phyloP scores from a whole-genome alignment of 2,113 vertebrate species.

The Pongo abelii region DNA sequence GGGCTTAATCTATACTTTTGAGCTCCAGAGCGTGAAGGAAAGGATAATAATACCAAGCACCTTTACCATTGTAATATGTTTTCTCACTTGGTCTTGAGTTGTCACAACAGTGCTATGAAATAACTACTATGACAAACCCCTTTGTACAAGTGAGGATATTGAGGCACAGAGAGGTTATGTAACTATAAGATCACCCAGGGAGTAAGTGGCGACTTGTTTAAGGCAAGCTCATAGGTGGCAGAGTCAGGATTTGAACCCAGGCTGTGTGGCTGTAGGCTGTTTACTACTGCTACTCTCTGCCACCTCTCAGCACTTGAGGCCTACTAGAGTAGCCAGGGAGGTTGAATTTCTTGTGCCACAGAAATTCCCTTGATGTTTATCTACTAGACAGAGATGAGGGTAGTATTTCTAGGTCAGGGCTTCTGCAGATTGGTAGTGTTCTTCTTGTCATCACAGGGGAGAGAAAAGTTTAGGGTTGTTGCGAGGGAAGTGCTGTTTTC shows the following conservation, averaged over 20 bases:
- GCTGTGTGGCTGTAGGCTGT: background rate
- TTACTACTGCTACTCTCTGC: background rate
- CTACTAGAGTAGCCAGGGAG: background rate
- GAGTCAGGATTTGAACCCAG: background rate
- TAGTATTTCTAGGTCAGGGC: background rate
- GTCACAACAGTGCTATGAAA: background rate
- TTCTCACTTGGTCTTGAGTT: background rate
- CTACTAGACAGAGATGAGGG: background rate
- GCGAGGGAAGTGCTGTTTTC: background rate
- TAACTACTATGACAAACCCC: background rate
- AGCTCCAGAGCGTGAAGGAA: background rate
- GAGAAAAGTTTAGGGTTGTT: background rate
- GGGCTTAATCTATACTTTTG: background rate
- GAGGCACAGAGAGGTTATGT: background rate
- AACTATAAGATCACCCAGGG: background rate
- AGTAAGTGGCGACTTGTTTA: background rate
- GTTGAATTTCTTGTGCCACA: background rate
- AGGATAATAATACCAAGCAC: background rate
- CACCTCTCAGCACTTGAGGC: background rate
- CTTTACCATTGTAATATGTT: background rate
- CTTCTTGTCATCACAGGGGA: background rate
- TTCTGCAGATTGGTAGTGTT: background rate
- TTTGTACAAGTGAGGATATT: background rate
- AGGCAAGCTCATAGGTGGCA: background rate
- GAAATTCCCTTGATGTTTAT: background rate